phyloP scores from a whole-genome alignment of 2,797 vertebrate species.

The Parambassis ranga region DNA sequence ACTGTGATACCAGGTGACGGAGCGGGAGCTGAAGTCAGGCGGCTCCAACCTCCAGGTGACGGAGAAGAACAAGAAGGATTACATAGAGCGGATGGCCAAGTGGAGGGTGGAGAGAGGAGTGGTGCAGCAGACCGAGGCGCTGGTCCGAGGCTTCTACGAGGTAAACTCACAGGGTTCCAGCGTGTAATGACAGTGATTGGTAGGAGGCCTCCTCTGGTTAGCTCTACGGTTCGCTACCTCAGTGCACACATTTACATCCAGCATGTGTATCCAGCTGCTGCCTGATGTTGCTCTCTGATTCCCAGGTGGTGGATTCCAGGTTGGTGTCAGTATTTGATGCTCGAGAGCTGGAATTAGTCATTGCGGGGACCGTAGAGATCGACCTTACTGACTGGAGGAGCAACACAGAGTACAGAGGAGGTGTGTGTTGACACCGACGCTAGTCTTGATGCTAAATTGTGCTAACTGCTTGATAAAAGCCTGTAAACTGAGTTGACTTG shows the following conservation, averaged over 20 bases:
- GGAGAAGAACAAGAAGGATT: constrained; percentile 98
- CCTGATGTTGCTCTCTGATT: neutral
- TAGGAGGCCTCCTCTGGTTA: too few relatives aligned
- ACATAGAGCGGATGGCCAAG: constrained; percentile 95
- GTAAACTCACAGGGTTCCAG: constrained; percentile 65
- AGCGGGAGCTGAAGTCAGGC: constrained; percentile 94
- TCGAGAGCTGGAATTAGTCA: constrained; percentile 96
- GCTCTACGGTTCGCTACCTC: too few relatives aligned
- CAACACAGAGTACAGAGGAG: constrained; percentile 96
- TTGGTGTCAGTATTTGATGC: constrained; percentile 98
- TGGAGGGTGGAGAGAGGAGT: constrained; percentile 97
- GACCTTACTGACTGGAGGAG: constrained; percentile 94
- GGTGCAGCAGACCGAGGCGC: constrained; percentile 93
- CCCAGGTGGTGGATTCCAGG: constrained; percentile 94
- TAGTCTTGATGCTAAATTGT: too few relatives aligned
- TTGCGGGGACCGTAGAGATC: constrained; percentile 96
- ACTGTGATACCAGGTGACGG: constrained; percentile 86
- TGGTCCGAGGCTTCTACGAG: constrained; percentile 97
- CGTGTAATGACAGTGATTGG: too few relatives aligned
- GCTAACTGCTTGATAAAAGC: too few relatives aligned
- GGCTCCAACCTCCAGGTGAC: constrained; percentile 94
- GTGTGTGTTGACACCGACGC: too few relatives aligned
- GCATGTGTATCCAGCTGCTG: rapidly evolving
- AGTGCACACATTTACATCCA: too few relatives aligned
- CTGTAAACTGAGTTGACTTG: too few relatives aligned